Evolutionary conservation across 2,113 vertebrate genomes (phyloP), one percentile per base, ranked within the genome.

Genomic region (Phalacrocorax carbo): DNA sequence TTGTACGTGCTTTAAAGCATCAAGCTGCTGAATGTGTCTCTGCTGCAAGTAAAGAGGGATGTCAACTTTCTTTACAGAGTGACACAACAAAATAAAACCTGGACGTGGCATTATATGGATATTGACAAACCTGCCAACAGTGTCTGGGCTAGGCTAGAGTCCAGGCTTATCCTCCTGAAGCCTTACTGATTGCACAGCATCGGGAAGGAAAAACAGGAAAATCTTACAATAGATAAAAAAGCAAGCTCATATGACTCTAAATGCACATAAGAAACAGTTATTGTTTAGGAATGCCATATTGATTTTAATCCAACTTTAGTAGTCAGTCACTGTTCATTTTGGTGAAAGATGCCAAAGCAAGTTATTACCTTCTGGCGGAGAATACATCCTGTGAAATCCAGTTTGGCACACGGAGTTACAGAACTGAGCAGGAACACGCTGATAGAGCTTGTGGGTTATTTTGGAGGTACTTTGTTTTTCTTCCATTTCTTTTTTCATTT

Each of bases 311-410:
- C 21, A 65, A 30, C 30, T 88, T 68, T 13, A 72, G 36, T 26
- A 89, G 36, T 75, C 15, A 32, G 34, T 68, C 42, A 57, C 10
- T 76, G 22, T 88, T 78, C 13, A 13, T 91, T 90, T 75, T 85
- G n/a, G 65, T 57, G 69, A 82, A 93, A 94, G 70, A 82, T 36
- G 29, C 44, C 51, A 86, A 70, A 87, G 42, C 32, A 69, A 68
- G 16, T 52, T 90, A 88, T 49, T 98, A 99, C 99, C 98, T 29
- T 80, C 14, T 52, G 98, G 97, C 72, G 96, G 81, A 0, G 98
- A 98, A 30, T 97, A 99, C 58, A 98, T 95, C 71, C 98, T 98
- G 55, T 99, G 99, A 97, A 99, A 99, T 65, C 99, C 99, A 34
- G 98, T 96, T 8, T 84, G 97, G 95, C 98, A 98, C 22, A 99